Conservation (phyloP, 1,140 invertebrate genomes). For the Drosophila nannoptera region DNA sequence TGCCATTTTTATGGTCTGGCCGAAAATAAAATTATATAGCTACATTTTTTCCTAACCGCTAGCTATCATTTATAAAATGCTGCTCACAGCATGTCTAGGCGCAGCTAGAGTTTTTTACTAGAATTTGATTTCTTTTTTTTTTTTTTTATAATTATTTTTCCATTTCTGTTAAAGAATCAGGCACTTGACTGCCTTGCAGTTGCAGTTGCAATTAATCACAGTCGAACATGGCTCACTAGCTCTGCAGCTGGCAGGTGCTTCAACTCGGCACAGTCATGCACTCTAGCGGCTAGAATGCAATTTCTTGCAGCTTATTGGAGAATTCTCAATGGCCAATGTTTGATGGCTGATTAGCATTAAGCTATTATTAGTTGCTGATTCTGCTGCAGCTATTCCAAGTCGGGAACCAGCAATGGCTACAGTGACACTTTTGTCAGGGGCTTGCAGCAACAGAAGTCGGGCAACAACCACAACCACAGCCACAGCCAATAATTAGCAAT, state of each 20-base stretch:
- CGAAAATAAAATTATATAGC: constrained; percentile 19
- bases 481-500: constrained; percentile 67
- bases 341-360: constrained; percentile 23
- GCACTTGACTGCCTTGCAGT: constrained; percentile 38
- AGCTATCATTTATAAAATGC: constrained; percentile 26
- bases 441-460: background rate
- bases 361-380: constrained; percentile 15
- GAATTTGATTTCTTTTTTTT: constrained; percentile 28
- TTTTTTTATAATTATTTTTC: too few species aligned
- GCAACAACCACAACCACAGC: background rate
- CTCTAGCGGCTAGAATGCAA: background rate
- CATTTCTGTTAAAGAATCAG: too few species aligned
- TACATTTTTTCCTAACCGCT: constrained; percentile 18
- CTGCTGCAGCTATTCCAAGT: background rate
- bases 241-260: constrained; percentile 32
- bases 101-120: constrained; percentile 20
- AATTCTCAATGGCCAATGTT: constrained; percentile 30
- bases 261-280: constrained; percentile 28
- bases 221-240: constrained; percentile 39
- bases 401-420: constrained; percentile 15
- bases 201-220: constrained; percentile 48
- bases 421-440: constrained; percentile 46
- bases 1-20: constrained; percentile 34
- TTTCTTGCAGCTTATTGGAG: constrained; percentile 11
- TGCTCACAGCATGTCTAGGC: background rate